Percentiles rank a stretch among this genome's conserved stretches.
Evolutionary conservation across 2,888 invertebrate genomes (phyloP).

Genomic region (Heliconius hortense): DNA sequence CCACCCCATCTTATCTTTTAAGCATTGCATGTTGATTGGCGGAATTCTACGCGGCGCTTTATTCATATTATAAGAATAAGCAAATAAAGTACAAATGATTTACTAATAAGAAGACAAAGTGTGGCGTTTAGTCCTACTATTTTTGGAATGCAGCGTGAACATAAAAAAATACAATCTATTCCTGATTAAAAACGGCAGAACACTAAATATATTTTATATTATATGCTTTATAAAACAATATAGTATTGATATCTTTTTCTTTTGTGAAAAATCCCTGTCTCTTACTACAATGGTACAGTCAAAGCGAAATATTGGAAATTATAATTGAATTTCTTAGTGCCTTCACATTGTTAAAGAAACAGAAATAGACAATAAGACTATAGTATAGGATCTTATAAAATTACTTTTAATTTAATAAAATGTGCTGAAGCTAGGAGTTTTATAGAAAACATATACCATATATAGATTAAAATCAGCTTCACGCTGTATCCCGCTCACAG

Average conservation of each 20-base stretch:
- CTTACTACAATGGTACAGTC: conserved; percentile 44
- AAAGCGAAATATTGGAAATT: conserved; percentile 50
- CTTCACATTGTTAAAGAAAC: conserved; percentile 6
- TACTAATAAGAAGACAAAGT: too few relatives aligned
- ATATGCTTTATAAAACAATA: background rate
- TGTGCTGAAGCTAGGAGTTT: background rate
- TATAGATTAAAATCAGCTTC: too few relatives aligned
- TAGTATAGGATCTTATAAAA: background rate
- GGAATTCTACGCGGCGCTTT: too few relatives aligned
- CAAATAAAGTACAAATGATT: too few relatives aligned
- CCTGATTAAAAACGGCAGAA: background rate
- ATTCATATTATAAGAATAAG: too few relatives aligned
- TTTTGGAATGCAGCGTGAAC: too few relatives aligned
- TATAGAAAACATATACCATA: too few relatives aligned
- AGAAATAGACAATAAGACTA: background rate
- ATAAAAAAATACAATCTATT: background rate
- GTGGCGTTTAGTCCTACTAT: too few relatives aligned
- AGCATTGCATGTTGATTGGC: too few relatives aligned
- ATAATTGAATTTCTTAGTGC: conserved; percentile 47
- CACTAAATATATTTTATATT: too few relatives aligned
- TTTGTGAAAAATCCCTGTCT: conserved; percentile 4
- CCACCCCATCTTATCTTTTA: too few relatives aligned
- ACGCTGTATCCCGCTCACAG: too few relatives aligned
- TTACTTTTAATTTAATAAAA: background rate
- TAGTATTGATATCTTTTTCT: conserved; percentile 1